Evolutionary conservation across 2,797 vertebrate genomes (phyloP), one percentile per base, ranked within the genome.

Genomic region (Meda fulgida): DNA sequence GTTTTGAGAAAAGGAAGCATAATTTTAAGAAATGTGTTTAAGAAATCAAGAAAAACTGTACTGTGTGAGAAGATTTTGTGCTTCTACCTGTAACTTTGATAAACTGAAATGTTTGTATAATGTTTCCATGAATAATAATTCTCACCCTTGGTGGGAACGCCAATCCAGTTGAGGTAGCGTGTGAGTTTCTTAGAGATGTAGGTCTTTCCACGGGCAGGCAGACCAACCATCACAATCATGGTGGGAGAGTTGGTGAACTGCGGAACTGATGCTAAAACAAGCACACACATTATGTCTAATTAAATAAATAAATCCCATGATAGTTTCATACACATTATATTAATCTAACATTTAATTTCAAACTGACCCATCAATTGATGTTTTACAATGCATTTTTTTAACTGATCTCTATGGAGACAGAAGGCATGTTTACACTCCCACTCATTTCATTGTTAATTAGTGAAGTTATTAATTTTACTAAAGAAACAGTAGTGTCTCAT

Each of bases 201-300:
- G n/a, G 97, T 98, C 88, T 98, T 98, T 9, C 97, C 97, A 60
- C 96, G 93, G 9, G 97, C 97, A 0, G 97, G 97, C 6, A 98
- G 93, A 10, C 97, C 97, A 69, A 98, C 96, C 96, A 97, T 94
- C 86, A 98, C 96, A n/a, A 98, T 97, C 96, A 98, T 95, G 1
- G 96, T 97, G 5, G 97, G 97, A 6, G 97, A 97, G 93, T 98
- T 98, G 83, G 97, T 97, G 92, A 98, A 97, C 93, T 98, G 97
- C 0, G 97, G 97, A 85, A 97, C 94, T 0, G 96, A 95, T 1
- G 97, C 97, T 97, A 91, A 71, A 72, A 87, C n/a, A 66, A 16
- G 43, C 55, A 80, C 16, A 71, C 3, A 72, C 51, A 72, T 7
- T 8, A 82, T 34, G 60, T 80, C 5, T 66, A 43, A 80, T 21